phyloP scores from a whole-genome alignment of 2,797 vertebrate species.

The Eulemur mongoz region DNA sequence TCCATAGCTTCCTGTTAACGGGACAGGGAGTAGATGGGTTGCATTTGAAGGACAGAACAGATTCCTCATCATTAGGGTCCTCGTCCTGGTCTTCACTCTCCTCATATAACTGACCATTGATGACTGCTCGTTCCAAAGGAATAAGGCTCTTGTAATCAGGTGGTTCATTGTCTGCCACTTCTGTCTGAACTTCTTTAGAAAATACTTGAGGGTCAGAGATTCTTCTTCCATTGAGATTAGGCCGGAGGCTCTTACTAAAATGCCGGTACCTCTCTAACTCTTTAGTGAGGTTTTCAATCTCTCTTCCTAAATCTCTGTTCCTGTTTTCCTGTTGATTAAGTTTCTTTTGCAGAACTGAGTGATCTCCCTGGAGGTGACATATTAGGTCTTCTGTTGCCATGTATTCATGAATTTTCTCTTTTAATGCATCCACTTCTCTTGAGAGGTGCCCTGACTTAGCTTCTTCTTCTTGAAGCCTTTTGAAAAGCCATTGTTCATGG shows the following conservation, averaged over 20 bases:
- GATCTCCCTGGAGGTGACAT: conserved; percentile 93
- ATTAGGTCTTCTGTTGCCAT: conserved; percentile 95
- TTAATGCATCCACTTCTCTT: conserved; percentile 93
- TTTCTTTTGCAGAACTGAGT: conserved; percentile 92
- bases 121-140: conserved; percentile 89
- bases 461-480: conserved; percentile 95
- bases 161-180: conserved; percentile 88
- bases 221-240: conserved; percentile 92
- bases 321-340: conserved; percentile 95
- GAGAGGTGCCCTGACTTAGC: conserved; percentile 94
- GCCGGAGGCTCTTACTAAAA: conserved; percentile 94
- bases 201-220: conserved; percentile 94
- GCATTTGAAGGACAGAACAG: conserved; percentile 87
- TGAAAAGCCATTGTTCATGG: conserved; percentile 94
- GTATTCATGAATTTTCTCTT: conserved; percentile 97
- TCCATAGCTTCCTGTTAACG: conserved; percentile 89
- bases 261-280: conserved; percentile 94
- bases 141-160: conserved; percentile 89
- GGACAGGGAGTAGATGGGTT: conserved; percentile 87
- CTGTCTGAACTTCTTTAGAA: conserved; percentile 97
- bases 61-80: conserved; percentile 88
- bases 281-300: conserved; percentile 94
- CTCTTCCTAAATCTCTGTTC: conserved; percentile 94
- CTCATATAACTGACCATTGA: conserved; percentile 92
- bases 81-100: conserved; percentile 90